Percentiles rank a stretch among this genome's conserved stretches.
phyloP scores from a whole-genome alignment of 2,113 vertebrate species.

The Tichodroma muraria region DNA sequence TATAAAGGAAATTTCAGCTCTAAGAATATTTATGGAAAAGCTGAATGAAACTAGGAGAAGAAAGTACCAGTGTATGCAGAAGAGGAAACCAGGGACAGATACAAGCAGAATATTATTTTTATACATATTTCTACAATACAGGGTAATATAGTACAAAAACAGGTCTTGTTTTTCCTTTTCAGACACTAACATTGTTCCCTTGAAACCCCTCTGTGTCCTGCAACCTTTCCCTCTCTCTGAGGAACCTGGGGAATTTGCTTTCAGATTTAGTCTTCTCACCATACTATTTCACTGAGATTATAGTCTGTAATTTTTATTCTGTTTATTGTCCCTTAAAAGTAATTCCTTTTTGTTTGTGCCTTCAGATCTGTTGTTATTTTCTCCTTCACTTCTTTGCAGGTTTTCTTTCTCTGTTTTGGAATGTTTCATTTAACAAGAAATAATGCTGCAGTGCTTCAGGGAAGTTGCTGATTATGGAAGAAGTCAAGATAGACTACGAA shows the following conservation, averaged over 20 bases:
- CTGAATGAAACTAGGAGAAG: background rate
- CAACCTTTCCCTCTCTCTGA: background rate
- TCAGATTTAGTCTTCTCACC: background rate
- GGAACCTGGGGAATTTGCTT: background rate
- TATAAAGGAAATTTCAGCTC: background rate
- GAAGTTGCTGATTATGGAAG: background rate
- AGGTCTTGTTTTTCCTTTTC: background rate
- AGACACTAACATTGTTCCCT: background rate
- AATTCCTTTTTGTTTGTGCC: background rate
- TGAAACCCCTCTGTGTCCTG: background rate
- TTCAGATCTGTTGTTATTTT: background rate
- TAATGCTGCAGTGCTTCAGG: background rate
- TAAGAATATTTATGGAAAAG: background rate
- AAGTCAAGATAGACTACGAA: background rate
- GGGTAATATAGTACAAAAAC: background rate
- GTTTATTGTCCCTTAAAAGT: background rate
- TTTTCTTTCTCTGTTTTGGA: background rate
- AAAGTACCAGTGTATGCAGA: background rate
- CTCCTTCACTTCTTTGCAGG: background rate
- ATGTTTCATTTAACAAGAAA: background rate
- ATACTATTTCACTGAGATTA: background rate
- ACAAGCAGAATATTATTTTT: background rate
- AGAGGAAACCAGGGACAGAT: background rate
- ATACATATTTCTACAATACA: accelerated
- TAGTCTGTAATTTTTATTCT: background rate